Evolutionary conservation across 2,888 invertebrate genomes (phyloP).

Genomic region (Lingula anatina): DNA sequence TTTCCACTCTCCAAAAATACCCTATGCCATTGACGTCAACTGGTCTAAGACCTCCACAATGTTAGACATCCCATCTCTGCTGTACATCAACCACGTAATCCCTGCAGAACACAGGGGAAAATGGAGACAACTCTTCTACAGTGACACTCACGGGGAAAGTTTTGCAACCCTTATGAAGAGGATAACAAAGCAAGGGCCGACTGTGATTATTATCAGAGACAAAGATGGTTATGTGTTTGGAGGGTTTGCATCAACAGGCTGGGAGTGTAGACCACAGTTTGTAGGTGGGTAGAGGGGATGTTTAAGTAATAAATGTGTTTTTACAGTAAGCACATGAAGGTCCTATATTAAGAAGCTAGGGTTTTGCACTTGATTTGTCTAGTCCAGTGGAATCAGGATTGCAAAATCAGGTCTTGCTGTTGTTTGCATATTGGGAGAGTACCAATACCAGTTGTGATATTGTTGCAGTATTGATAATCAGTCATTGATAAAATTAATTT

Average conservation of each 20-base stretch:
- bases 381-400: too few relatives aligned
- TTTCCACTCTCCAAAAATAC: too few relatives aligned
- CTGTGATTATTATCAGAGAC: constrained; percentile 72
- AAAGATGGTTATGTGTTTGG: constrained; percentile 80
- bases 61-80: constrained; percentile 32
- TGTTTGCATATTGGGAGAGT: too few relatives aligned
- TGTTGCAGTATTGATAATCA: too few relatives aligned
- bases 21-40: constrained; percentile 14
- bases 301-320: too few relatives aligned
- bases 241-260: constrained; percentile 76
- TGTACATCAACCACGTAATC: constrained; percentile 67
- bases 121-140: constrained; percentile 77
- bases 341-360: too few relatives aligned
- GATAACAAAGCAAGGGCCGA: constrained; percentile 53
- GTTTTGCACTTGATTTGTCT: too few relatives aligned
- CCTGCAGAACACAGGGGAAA: constrained; percentile 70
- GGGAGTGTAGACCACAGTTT: constrained; percentile 74
- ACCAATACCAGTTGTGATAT: too few relatives aligned
- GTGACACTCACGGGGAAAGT: constrained; percentile 71
- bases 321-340: too few relatives aligned
- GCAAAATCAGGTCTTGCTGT: too few relatives aligned
- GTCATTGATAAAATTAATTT: too few relatives aligned
- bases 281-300: constrained; percentile 55
- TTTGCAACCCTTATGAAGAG: constrained; percentile 57
- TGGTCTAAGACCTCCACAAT: constrained; percentile 29